phyloP scores from a whole-genome alignment of 2,888 invertebrate genomes.

The Linnaemya vulpina region DNA sequence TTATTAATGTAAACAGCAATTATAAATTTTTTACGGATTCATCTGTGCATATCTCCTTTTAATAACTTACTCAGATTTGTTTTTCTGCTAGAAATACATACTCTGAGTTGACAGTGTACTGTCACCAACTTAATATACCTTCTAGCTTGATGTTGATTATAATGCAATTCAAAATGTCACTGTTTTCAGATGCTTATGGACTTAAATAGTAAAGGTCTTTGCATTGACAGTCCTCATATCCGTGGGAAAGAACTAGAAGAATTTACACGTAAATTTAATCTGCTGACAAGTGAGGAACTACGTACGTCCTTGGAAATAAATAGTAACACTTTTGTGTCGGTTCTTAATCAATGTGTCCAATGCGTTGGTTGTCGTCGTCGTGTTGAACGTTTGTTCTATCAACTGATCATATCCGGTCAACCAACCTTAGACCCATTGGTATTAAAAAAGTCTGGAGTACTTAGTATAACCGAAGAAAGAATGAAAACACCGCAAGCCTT shows the following conservation, averaged over 20 bases:
- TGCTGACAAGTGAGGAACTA: slow-evolving; percentile 90
- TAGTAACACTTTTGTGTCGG: slow-evolving; percentile 91
- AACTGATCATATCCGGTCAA: slow-evolving; percentile 92
- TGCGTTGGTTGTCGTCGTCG: slow-evolving; percentile 97
- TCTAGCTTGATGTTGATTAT: too few species aligned
- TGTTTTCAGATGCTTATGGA: slow-evolving; percentile 94
- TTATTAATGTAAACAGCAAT: too few species aligned
- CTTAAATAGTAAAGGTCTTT: slow-evolving; percentile 92
- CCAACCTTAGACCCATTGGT: slow-evolving; percentile 94
- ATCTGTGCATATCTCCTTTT: too few species aligned
- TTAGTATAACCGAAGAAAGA: slow-evolving; percentile 92
- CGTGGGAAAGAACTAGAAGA: slow-evolving; percentile 93
- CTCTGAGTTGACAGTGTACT: too few species aligned
- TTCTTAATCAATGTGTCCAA: slow-evolving; percentile 94
- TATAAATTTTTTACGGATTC: too few species aligned
- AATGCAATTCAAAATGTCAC: neutral
- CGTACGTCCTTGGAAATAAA: slow-evolving; percentile 92
- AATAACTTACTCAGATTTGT: too few species aligned
- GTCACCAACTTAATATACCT: too few species aligned
- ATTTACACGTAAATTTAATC: slow-evolving; percentile 91
- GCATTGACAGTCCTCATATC: slow-evolving; percentile 91
- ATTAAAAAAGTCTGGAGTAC: slow-evolving; percentile 89
- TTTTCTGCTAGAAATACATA: too few species aligned
- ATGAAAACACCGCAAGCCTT: slow-evolving; percentile 91
- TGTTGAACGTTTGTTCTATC: slow-evolving; percentile 94